Percentiles rank a stretch among this genome's conserved stretches.
phyloP scores from a whole-genome alignment of 2,888 invertebrate species.

The Ctena decussata region DNA sequence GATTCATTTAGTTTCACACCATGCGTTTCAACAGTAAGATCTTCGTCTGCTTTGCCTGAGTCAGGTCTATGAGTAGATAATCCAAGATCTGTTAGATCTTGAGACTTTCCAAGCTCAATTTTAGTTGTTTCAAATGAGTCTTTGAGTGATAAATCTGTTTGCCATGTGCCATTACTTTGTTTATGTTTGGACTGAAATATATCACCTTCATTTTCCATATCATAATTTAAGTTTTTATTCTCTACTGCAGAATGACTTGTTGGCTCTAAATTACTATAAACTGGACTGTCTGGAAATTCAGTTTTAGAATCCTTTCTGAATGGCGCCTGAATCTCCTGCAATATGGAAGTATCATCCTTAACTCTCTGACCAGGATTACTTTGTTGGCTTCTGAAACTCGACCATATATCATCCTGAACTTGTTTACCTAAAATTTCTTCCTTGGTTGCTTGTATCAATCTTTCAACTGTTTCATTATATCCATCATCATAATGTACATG shows the following conservation, averaged over 20 bases:
- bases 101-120: constrained; percentile 39
- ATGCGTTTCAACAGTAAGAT: constrained; percentile 31
- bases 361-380: neutral
- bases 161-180: neutral
- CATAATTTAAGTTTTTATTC: neutral
- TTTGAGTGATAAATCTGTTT: neutral
- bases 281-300: neutral
- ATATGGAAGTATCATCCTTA: neutral
- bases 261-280: neutral
- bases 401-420: constrained; percentile 63
- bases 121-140: constrained; percentile 7
- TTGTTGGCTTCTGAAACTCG: constrained; percentile 21
- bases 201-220: constrained; percentile 32
- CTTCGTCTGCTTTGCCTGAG: constrained; percentile 45
- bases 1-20: constrained; percentile 65
- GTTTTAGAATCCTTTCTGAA: neutral
- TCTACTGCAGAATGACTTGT: neutral
- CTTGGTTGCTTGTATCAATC: constrained; percentile 67
- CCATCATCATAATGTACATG: constrained; percentile 49
- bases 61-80: constrained; percentile 80
- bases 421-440: constrained; percentile 66
- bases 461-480: constrained; percentile 71
- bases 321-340: neutral
- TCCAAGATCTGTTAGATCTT: constrained; percentile 70
- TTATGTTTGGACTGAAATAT: constrained; percentile 57